These are phyloP conservation scores for Caenorhabditis imperialis DNA, from an alignment of 2,888 invertebrate species.

Conservation along the genomic window DNA sequence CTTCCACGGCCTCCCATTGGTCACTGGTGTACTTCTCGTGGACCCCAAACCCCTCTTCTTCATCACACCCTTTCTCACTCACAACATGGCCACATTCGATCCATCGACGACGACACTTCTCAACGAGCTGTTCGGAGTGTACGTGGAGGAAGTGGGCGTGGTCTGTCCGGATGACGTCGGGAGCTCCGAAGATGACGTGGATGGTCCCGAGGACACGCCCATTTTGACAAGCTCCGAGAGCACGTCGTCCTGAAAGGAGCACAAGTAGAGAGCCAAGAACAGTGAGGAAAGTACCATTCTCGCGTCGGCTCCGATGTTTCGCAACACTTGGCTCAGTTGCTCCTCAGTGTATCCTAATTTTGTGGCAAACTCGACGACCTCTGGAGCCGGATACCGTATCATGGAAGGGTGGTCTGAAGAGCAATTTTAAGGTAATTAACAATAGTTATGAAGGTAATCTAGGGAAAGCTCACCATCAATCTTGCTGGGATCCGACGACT, in stretches of 20 bases:
- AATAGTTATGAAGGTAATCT: too few relatives aligned
- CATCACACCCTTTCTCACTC: too few relatives aligned
- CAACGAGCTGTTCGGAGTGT: conserved; percentile 56
- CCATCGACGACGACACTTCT: conserved; percentile 92
- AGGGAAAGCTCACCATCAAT: conserved; percentile 28
- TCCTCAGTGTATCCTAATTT: conserved; percentile 92
- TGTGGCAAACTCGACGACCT: conserved; percentile 87
- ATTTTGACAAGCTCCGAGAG: conserved; percentile 45
- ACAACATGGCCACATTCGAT: conserved; percentile 94
- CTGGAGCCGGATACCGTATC: conserved; percentile 26
- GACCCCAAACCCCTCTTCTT: too few relatives aligned
- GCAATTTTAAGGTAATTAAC: too few relatives aligned
- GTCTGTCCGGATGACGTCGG: conserved; percentile 6
- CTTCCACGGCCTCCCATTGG: too few relatives aligned
- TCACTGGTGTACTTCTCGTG: too few relatives aligned
- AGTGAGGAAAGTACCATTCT: conserved; percentile 53
- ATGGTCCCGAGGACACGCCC: conserved; percentile 13
- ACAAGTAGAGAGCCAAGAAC: too few relatives aligned
- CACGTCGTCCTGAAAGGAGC: conserved; percentile 44
- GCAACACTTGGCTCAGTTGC: conserved; percentile 87
- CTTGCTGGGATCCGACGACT: conserved; percentile 65
- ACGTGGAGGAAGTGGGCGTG: conserved; percentile 11
- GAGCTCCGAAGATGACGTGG: not conserved
- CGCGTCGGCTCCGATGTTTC: conserved; percentile 86
- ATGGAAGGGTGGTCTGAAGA: conserved; percentile 28